phyloP scores from a whole-genome alignment of 2,113 vertebrate genomes.

The Microcebus murinus region DNA sequence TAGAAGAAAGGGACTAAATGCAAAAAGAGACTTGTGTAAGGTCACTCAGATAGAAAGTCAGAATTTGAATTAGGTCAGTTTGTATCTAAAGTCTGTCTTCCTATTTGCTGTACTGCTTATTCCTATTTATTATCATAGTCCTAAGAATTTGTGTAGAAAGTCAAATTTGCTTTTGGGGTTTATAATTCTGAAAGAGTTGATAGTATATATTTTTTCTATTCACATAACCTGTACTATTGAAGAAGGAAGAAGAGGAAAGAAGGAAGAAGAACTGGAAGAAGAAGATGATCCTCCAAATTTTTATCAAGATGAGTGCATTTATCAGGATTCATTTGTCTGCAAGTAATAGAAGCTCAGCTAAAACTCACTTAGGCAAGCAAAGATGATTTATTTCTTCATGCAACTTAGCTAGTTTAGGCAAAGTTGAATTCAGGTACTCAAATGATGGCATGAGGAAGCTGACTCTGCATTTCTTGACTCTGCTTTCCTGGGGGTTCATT shows the following conservation, averaged over 20 bases:
- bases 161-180: neutral
- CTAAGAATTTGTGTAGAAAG: neutral
- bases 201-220: neutral
- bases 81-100: neutral
- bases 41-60: neutral
- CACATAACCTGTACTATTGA: neutral
- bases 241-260: neutral
- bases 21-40: neutral
- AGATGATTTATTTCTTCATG: neutral
- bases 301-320: constrained; percentile 1
- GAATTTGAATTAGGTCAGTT: neutral
- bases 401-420: neutral
- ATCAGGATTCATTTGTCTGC: neutral
- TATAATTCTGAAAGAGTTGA: neutral
- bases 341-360: constrained; percentile 23
- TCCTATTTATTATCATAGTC: neutral
- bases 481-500: neutral
- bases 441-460: neutral
- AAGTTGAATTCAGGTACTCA: constrained; percentile 1
- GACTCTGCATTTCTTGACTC: neutral
- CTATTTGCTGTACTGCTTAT: neutral
- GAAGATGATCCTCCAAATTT: neutral
- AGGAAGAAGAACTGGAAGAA: neutral
- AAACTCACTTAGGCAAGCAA: constrained; percentile 14
- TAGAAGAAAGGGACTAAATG: neutral